Percentiles rank a stretch among this genome's conserved stretches.
Conservation (phyloP, 2,113 vertebrate species). For the Aptenodytes forsteri region DNA sequence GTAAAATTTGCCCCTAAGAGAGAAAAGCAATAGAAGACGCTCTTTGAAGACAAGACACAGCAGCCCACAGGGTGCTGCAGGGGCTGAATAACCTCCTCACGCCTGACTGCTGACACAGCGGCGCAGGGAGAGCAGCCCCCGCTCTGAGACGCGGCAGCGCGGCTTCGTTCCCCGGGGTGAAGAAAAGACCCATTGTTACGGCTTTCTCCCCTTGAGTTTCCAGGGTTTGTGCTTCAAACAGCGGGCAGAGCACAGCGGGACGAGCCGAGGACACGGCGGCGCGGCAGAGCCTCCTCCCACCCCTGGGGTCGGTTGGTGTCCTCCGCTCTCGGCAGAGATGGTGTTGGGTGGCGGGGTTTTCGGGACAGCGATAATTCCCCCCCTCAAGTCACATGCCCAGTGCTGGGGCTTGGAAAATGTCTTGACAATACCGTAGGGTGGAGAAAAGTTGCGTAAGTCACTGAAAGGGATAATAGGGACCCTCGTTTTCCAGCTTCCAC, state of each 20-base stretch:
- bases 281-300: neutral
- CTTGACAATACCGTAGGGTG: neutral
- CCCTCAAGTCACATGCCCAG: rapidly evolving
- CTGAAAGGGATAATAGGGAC: rapidly evolving
- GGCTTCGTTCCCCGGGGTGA: neutral
- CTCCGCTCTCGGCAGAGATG: neutral
- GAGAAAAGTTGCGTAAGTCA: neutral
- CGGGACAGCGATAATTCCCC: rapidly evolving
- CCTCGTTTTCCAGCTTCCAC: neutral
- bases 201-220: neutral
- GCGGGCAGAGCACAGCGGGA: neutral
- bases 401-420: neutral
- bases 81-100: neutral
- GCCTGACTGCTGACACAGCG: neutral
- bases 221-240: neutral
- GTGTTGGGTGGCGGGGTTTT: rapidly evolving
- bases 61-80: neutral
- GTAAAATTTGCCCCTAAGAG: neutral
- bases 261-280: rapidly evolving
- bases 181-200: slow-evolving; percentile 8
- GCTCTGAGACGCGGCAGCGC: neutral
- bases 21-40: neutral
- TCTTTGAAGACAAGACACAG: neutral
- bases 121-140: neutral
- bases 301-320: rapidly evolving